A percentile compares a stretch with the other conserved stretches of the same genome.
phyloP scores from a whole-genome alignment of 2,797 vertebrate species.

The Paguma larvata region DNA sequence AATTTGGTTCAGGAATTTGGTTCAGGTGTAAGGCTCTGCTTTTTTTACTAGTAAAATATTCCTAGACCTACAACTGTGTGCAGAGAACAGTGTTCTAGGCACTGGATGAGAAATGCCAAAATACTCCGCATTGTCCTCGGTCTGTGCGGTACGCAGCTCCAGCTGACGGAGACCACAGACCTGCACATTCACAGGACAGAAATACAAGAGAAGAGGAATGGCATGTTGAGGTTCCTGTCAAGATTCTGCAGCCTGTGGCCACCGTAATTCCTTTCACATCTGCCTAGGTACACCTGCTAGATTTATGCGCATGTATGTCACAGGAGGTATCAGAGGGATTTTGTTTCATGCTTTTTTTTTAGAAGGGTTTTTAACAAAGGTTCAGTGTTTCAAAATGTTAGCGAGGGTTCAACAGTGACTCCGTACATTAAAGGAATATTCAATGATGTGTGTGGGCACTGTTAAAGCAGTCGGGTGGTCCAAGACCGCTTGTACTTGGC shows the following conservation, averaged over 20 bases:
- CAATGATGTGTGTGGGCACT: no score
- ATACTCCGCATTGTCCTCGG: accelerated
- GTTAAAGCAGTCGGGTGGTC: neutral
- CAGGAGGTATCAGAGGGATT: neutral
- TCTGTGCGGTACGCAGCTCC: neutral
- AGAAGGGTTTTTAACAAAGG: neutral
- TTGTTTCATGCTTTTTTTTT: neutral
- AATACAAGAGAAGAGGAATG: neutral
- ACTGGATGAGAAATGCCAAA: neutral
- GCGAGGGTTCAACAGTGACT: neutral
- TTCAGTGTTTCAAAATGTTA: neutral
- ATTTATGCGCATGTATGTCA: accelerated
- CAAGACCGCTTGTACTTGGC: accelerated
- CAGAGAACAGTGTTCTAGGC: neutral
- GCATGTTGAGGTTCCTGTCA: neutral
- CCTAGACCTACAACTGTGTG: neutral
- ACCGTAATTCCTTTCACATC: neutral
- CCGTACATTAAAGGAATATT: neutral
- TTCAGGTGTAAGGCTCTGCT: neutral
- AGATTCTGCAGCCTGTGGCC: no score
- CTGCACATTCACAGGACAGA: neutral
- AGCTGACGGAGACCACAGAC: neutral
- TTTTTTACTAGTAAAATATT: neutral
- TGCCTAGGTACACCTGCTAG: neutral
- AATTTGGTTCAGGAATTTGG: neutral